These are phyloP conservation scores for Megaceryle alcyon DNA, from an alignment of 2,797 vertebrate genomes.

Conservation along the genomic window DNA sequence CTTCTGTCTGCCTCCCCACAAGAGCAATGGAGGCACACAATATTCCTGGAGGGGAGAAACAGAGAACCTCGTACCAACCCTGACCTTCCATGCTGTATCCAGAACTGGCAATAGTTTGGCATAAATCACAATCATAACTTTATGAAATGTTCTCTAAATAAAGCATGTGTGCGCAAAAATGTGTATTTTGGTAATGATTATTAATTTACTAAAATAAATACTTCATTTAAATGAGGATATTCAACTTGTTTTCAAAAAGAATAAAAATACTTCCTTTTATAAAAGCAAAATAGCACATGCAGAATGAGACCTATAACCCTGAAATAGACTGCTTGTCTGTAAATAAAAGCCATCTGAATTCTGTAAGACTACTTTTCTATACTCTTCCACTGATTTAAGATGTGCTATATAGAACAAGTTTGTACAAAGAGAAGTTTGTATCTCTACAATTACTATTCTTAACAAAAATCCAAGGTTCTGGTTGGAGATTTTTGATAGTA, in stretches of 20 bases:
- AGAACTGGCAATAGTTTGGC: not conserved
- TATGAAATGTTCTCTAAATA: not conserved
- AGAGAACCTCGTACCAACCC: not conserved
- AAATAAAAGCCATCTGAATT: not conserved
- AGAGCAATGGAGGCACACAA: not conserved
- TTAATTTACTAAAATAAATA: not conserved
- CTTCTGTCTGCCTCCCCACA: not conserved
- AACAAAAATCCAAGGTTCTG: slow-evolving; percentile 48
- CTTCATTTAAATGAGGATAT: not conserved
- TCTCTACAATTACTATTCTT: slow-evolving; percentile 50
- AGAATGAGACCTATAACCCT: not conserved
- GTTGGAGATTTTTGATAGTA: slow-evolving; percentile 67
- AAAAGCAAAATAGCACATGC: not conserved
- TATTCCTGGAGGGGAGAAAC: not conserved
- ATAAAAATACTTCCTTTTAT: not conserved
- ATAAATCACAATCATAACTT: not conserved
- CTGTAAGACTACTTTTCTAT: not conserved
- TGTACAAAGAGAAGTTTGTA: slow-evolving; percentile 11
- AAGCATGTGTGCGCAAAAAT: not conserved
- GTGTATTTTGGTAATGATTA: not conserved
- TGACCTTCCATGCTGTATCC: rapidly evolving
- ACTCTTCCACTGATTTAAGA: slow-evolving; percentile 73
- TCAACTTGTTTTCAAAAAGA: not conserved
- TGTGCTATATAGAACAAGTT: slow-evolving; percentile 67
- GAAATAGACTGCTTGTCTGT: not conserved